Base-by-base conservation (phyloP, 2,888 invertebrate species). In the Electrophaes corylata region DNA sequence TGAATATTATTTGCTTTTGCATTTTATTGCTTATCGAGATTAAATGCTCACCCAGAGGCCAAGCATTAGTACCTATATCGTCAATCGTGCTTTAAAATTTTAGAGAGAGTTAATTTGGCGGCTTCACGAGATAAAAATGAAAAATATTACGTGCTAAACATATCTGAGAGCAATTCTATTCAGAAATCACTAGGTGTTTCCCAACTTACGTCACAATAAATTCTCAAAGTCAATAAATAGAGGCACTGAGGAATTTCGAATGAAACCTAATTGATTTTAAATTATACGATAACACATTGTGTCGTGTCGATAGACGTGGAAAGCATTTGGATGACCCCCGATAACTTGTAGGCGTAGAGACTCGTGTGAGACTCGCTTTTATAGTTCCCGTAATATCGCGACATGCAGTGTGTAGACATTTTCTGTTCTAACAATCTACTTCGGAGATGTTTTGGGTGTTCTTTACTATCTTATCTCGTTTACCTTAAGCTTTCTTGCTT, bases 211-310 rank as follows among this genome's bases (percentile, higher is more conserved):
- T 58, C 63, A 67, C 60, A 55, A 60, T 62, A 56, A 64, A 66
- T 67, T 66, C 62, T 65, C 44, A 54, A 64, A 62, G 49, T 48
- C 50, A 63, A 67, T 67, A 67, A 63, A 65, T 62, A 51, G 65
- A 63, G 55, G 57, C 65, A 65, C 66, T 60, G 68, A 70, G 72
- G 76, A 74, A 78, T 79, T 76, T 73, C 69, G 71, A 73, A 70
- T 70, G 64, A 65, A 69, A 74, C 71, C 71, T 79, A 79, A 80
- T 80, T 79, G 79, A 78, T 78, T 79, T 75, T 76, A 78, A 79
- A 78, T 80, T 78, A 78, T 76, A 75, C 75, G 69, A 66, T 72
- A 75, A 74, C 70, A 77, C 70, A 76, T 69, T 76, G 76, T 73
- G 66, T 64, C 66, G 62, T 67, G 70, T 71, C 62, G 70, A 73